These are phyloP conservation scores for Beroe forskalii DNA, from an alignment of 37 sponge, comb jelly and placozoan genomes.

Conservation along the genomic window DNA sequence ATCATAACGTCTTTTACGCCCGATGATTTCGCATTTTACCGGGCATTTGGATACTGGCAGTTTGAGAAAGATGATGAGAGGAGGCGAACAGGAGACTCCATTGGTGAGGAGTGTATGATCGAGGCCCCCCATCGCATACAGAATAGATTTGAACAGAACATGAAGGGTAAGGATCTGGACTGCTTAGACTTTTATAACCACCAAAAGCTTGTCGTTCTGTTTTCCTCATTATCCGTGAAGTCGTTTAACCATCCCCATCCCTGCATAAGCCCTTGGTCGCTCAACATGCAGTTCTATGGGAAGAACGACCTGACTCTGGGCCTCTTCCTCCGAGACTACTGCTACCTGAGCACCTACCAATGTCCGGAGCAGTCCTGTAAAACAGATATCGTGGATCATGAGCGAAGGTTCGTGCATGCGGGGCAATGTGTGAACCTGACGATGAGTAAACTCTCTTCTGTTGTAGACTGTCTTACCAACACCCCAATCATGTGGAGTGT, in stretches of 20 bases:
- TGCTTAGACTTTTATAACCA: slow-evolving; percentile 69
- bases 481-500: slow-evolving; percentile 76
- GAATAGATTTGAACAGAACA: slow-evolving; percentile 28
- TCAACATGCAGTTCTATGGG: slow-evolving; percentile 82
- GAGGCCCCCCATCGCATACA: slow-evolving; percentile 36
- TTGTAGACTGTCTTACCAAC: slow-evolving; percentile 67
- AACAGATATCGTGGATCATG: slow-evolving; percentile 75
- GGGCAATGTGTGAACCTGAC: slow-evolving; percentile 67
- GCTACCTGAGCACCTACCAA: slow-evolving; percentile 75
- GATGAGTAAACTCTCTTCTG: slow-evolving; percentile 68
- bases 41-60: slow-evolving; percentile 61
- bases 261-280: slow-evolving; percentile 69
- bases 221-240: slow-evolving; percentile 61
- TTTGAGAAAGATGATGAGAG: slow-evolving; percentile 35
- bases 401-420: slow-evolving; percentile 81
- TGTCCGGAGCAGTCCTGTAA: slow-evolving; percentile 75
- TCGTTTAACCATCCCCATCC: slow-evolving; percentile 68
- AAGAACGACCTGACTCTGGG: slow-evolving; percentile 86
- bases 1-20: slow-evolving; percentile 2
- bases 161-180: slow-evolving; percentile 65
- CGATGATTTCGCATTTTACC: slow-evolving; percentile 50
- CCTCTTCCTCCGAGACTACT: slow-evolving; percentile 85
- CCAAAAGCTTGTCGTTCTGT: slow-evolving; percentile 69
- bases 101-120: slow-evolving; percentile 29
- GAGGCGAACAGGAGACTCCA: background rate